These are phyloP conservation scores for Anisognathus igniventris DNA, from an alignment of 2,797 vertebrate species.

Conservation along the genomic window DNA sequence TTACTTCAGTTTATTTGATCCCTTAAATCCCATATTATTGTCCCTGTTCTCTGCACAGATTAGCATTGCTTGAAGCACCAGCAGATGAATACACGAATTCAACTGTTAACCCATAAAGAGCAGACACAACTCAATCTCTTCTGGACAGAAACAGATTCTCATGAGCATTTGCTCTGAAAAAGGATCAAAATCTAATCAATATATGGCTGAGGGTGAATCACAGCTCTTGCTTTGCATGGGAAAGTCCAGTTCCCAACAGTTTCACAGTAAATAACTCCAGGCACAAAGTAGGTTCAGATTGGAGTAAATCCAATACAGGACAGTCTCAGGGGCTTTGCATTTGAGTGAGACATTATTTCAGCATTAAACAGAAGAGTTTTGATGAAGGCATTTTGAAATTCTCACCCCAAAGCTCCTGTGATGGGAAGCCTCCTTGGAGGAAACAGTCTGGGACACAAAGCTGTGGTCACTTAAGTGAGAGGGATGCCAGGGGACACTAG, in stretches of 20 bases:
- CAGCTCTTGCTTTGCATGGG: not conserved
- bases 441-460: not conserved
- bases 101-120: not conserved
- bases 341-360: not conserved
- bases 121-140: not conserved
- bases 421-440: not conserved
- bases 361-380: not conserved
- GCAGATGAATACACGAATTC: not conserved
- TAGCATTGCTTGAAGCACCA: not conserved
- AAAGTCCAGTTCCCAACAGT: not conserved
- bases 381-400: not conserved
- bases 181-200: not conserved
- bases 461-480: not conserved
- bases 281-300: not conserved
- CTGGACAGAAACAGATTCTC: not conserved
- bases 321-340: not conserved
- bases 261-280: not conserved
- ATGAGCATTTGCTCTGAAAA: not conserved
- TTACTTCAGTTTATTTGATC: not conserved
- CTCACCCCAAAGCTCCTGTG: not conserved
- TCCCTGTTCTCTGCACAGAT: not conserved
- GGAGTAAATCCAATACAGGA: not conserved
- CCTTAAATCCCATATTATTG: not conserved
- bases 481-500: not conserved
- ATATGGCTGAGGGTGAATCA: not conserved